These are phyloP conservation scores for Atta texana DNA, from an alignment of 1,140 invertebrate genomes.

Conservation along the genomic window DNA sequence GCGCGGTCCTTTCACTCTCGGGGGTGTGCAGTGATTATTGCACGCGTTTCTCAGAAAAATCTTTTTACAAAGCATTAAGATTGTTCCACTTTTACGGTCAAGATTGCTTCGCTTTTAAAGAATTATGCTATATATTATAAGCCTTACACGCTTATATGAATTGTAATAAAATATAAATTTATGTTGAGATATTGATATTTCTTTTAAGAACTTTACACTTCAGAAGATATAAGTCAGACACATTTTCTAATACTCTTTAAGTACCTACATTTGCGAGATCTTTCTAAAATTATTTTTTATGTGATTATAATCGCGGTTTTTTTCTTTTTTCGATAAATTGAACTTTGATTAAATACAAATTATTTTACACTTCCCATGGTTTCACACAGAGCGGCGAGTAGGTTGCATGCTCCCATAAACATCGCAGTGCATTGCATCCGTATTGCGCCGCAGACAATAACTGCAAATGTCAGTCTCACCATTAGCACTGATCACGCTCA, in stretches of 20 bases:
- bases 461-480: constrained; percentile 85
- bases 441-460: constrained; percentile 80
- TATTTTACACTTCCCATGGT: constrained; percentile 30
- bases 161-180: constrained; percentile 3
- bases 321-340: not conserved
- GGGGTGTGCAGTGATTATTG: constrained; percentile 65
- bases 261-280: not conserved
- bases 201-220: not conserved
- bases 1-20: constrained; percentile 75
- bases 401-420: constrained; percentile 77
- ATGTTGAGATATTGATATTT: not conserved
- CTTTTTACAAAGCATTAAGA: constrained; percentile 70
- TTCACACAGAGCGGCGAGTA: constrained; percentile 19
- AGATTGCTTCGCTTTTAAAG: constrained; percentile 67
- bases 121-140: not conserved
- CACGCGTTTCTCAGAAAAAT: constrained; percentile 73
- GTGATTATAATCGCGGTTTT: not conserved
- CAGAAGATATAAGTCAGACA: not conserved
- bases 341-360: constrained; percentile 1
- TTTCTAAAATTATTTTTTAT: constrained; percentile 18
- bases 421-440: constrained; percentile 75
- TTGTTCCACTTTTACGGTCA: constrained; percentile 76
- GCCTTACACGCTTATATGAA: not conserved
- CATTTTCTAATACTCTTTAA: not conserved
- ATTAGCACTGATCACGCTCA: constrained; percentile 84